Evolutionary conservation across 2,797 vertebrate species (phyloP), one percentile per base, ranked within the genome.

Genomic region (Eulemur rubriventer): DNA sequence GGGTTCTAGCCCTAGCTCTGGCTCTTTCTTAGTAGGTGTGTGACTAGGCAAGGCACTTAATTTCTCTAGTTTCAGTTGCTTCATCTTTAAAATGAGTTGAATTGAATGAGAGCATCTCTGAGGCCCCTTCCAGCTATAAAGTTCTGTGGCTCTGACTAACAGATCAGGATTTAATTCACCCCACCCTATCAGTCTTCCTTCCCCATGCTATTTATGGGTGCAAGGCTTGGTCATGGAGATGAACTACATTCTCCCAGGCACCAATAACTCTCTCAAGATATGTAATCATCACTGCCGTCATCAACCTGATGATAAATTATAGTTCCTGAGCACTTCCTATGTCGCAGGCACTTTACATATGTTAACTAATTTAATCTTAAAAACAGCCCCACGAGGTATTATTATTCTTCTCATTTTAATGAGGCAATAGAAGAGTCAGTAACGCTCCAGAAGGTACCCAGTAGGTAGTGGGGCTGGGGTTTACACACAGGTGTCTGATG

Each of bases 61-160:
- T 84, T 78, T 86, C 81, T 70, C 91, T 48, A 57, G 72, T 94
- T 90, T 96, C 92, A 92, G 63, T 90, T 73, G 48, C 76, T 96
- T 94, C 81, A 72, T 94, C 92, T 93, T 90, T 80, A 78, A 50
- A 89, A 46, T 22, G 80, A 82, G 30, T n/a, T 48, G 72, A 89
- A 69, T 14, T 78, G 65, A 92, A 88, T 87, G 85, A 95, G 55
- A 73, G 69, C 28, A 63, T 80, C 78, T 94, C 72, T 41, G 61
- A 90, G 70, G 83, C 55, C 65, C 93, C 92, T 96, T 97, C 93
- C 65, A 90, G 94, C 96, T 97, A 73, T 96, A 90, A 88, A 94
- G 85, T 91, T 93, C 80, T 94, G 38, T 75, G 67, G 22, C 93
- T 96, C 43, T 97, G 86, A 96, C 94, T 91, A 87, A 95, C 72